Base-by-base conservation (phyloP, 2,113 vertebrate genomes). In the Parotia lawesii region DNA sequence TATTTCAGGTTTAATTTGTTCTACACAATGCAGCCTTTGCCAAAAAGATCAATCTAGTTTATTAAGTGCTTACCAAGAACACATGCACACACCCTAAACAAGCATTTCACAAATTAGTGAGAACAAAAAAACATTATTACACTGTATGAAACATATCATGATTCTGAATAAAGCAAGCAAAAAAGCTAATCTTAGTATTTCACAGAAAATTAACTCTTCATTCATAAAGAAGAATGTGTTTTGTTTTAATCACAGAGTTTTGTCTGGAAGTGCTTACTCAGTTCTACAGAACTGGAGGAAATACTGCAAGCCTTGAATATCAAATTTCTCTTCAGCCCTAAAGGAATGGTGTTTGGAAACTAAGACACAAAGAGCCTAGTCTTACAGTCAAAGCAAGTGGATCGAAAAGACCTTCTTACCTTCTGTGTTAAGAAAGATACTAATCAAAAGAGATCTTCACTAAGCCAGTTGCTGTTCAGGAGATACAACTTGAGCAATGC, bases 181-280 rank as follows among this genome's bases (percentile, higher is more conserved):
- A 95, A 93, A 86, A 92, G 48, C 93, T 92, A 96, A 95, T 95
- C 77, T 95, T 78, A 85, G 83, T 93, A 95, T 83, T 95, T 94
- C 89, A 94, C 75, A 94, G 87, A 95, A 96, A 97, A 96, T 93
- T 96, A 95, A 94, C 89, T 95, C 89, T 90, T 96, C 91, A 95
- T 95, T 95, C 73, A 95, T 75, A 94, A 57, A 96, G 62, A 87
- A 87, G 37, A 96, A 94, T 91, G 69, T 67, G 57, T 95, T 94
- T 95, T 95, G 85, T 96, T 95, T 97, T 95, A 90, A 95, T 94
- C 78, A 87, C 35, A 95, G 95, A 85, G 81, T 79, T 79, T 84
- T 92, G 91, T 88, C 65, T 95, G 74, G 48, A 96, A 93, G 57
- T 86, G 62, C 72, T 94, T 89, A 94, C 20, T 88, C 61, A 80